Evolutionary conservation across 2,888 invertebrate genomes (phyloP), one percentile per base, ranked within the genome.

Genomic region (Andrena camellia): DNA sequence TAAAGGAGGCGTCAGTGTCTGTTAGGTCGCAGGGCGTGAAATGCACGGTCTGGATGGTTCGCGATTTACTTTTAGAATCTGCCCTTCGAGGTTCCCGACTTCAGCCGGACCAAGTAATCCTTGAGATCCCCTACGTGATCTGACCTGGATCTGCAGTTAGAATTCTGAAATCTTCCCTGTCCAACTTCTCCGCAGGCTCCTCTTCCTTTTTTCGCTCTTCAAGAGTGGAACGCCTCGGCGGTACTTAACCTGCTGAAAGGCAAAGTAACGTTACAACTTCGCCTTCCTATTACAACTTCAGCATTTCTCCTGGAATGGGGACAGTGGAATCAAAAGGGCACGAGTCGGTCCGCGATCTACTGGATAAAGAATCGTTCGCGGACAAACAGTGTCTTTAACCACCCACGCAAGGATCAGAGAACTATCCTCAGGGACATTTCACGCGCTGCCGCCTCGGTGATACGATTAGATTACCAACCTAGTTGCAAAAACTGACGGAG

Each of bases 61-160:
- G 17, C 7, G 7, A 8, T 35, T 62, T 20, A 35, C 57, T 26
- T 57, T 57, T 26, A 26, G 6, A 33, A 62, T 62, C 62, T 33
- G 20, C 33, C 62, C 20, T 62, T 33, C 62, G 33, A 62, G 33
- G 8, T 20, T 62, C 23, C 5, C 20, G 62, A 20, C 33, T 62
- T 35, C 5, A 33, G n/a, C 60, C 31, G 31, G 62, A 33, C 33
- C 62, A 20, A n/a, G 60, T 31, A 7, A 31, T 60, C 31, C n/a
- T 60, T 7, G 6, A 31, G 13, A n/a, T 31, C 42, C 20, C 20
- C 62, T 33, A n/a, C 62, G 33, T 8, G 29, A 35, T 35, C 20
- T 33, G 62, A 62, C 62, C 62, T 35, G 33, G 33, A 62, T 62
- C 33, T 8, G 17, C n/a, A 20, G 62, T 33, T 62, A n/a, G 62